Evolutionary conservation across 2,797 vertebrate genomes (phyloP).

Genomic region (Melanotaenia maccullochi): DNA sequence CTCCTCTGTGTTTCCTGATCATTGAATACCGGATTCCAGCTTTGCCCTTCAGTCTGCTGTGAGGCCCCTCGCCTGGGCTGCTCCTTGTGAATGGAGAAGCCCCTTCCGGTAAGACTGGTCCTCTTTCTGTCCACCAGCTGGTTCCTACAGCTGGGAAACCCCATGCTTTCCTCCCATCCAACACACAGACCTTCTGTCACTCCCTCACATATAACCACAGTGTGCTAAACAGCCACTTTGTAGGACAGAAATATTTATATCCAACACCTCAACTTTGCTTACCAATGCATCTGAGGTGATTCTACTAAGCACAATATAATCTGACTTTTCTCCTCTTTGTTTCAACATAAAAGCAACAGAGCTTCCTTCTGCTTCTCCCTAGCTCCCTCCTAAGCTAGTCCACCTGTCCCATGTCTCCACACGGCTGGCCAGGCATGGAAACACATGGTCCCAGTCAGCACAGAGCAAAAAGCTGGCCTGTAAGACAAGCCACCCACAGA

Average conservation of each 20-base stretch:
- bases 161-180: conserved; percentile 75
- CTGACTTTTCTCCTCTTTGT: conserved; percentile 20
- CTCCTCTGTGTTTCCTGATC: conserved; percentile 26
- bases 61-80: conserved; percentile 31
- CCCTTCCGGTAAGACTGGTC: conserved; percentile 68
- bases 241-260: conserved; percentile 16
- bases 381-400: conserved; percentile 56
- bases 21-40: conserved; percentile 18
- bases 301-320: conserved; percentile 2
- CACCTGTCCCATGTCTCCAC: conserved; percentile 77
- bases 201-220: conserved; percentile 39
- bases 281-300: neutral
- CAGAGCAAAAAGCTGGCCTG: conserved; percentile 72
- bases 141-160: conserved; percentile 81
- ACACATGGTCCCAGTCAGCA: conserved; percentile 79
- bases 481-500: conserved; percentile 74
- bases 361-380: conserved; percentile 20
- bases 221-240: conserved; percentile 24
- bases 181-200: conserved; percentile 78
- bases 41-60: conserved; percentile 45
- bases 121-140: conserved; percentile 78
- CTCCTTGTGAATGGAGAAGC: conserved; percentile 72
- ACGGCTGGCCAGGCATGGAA: conserved; percentile 67
- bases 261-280: conserved; percentile 26
- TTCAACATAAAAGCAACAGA: conserved; percentile 35